Base-by-base conservation (phyloP, 2,797 vertebrate genomes). In the Micropoecilia bifurca region DNA sequence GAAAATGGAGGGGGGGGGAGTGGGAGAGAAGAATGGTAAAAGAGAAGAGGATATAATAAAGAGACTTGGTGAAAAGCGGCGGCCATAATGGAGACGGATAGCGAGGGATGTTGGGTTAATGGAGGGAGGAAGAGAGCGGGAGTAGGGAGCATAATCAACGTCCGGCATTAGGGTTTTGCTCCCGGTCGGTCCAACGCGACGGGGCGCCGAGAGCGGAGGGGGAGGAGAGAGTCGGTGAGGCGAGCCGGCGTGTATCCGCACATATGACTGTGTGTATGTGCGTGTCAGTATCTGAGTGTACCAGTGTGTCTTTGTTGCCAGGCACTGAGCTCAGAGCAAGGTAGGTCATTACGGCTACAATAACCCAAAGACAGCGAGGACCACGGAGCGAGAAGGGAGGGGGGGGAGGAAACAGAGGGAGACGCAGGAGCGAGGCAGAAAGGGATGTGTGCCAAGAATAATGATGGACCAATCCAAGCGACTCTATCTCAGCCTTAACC, bases 391-490 rank as follows among this genome's bases (percentile, higher is more conserved):
- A 82, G 78, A 77, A 88, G 80, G 68, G 75, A 88, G 89, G 36
- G 25, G 80, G 80, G 77, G 82, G 33, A 77, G 86, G 83, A 85
- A 82, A 78, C 43, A 6, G 80, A 74, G 78, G 45, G 83, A 87
- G 80, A 82, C 22, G 45, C 76, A 53, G 75, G 66, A 81, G 74
- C 48, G 57, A 84, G 78, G 72, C 78, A 85, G 78, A 88, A 86
- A 85, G 83, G 73, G 86, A 88, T 88, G 78, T 95, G 95, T 95
- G 96, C 91, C 90, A 89, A 85, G 94, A 95, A 96, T 96, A 95
- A 94, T 88, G 93, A 96, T 94, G 43, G 84, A 79, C 91, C 93
- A 95, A 95, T 96, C 91, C 90, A 88, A 45, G 85, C 77, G 74
- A 61, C 85, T 87, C 85, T 63, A 69, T 91, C 81, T 89, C 68